phyloP scores from a whole-genome alignment of 2,888 invertebrate species.

The Epinotia nisella region DNA sequence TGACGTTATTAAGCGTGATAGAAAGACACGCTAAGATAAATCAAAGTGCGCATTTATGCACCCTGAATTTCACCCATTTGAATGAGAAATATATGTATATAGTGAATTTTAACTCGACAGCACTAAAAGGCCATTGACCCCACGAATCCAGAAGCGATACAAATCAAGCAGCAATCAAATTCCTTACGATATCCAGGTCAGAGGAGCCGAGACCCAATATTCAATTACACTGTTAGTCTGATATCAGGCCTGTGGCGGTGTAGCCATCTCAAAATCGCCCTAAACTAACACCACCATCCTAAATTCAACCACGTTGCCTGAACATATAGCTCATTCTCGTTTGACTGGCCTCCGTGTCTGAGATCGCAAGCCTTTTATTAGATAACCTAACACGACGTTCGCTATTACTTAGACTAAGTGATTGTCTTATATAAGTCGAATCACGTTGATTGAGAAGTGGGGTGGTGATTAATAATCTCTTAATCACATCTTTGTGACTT shows the following conservation, averaged over 20 bases:
- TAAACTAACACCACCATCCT: slow-evolving; percentile 52
- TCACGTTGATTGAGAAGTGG: slow-evolving; percentile 38
- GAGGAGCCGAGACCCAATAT: slow-evolving; percentile 63
- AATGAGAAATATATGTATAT: neutral
- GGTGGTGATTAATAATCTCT: slow-evolving; percentile 29
- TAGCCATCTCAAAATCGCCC: slow-evolving; percentile 72
- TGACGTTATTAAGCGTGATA: too few species aligned
- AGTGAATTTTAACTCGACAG: neutral
- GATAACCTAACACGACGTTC: slow-evolving; percentile 69
- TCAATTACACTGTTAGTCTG: slow-evolving; percentile 76
- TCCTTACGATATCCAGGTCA: slow-evolving; percentile 59
- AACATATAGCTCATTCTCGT: slow-evolving; percentile 51
- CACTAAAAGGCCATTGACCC: slow-evolving; percentile 11
- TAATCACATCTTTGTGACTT: slow-evolving; percentile 17
- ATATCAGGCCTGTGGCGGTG: slow-evolving; percentile 69
- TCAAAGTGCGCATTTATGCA: too few species aligned
- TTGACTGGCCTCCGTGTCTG: slow-evolving; percentile 51
- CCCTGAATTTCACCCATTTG: too few species aligned
- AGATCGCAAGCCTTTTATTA: slow-evolving; percentile 73
- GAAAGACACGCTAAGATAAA: too few species aligned
- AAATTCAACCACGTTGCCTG: slow-evolving; percentile 49
- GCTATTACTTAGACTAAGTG: slow-evolving; percentile 79
- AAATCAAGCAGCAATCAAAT: slow-evolving; percentile 41
- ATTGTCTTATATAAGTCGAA: slow-evolving; percentile 64
- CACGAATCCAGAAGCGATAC: slow-evolving; percentile 3